Conservation (phyloP, 2,888 invertebrate genomes). For the Drosophila limbata region DNA sequence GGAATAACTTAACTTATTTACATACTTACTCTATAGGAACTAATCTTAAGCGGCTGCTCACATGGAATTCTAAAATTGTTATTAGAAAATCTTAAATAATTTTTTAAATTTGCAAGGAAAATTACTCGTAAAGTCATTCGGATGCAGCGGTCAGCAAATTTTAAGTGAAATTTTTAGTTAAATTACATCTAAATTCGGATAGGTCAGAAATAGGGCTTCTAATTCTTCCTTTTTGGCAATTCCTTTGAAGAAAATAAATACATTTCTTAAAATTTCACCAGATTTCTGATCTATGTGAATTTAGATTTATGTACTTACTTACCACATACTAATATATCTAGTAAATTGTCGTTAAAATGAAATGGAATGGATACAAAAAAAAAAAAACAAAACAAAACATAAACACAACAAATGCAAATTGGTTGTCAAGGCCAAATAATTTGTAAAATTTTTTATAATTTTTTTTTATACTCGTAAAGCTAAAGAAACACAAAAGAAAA, state of each 20-base stretch:
- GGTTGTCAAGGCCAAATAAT: slow-evolving; percentile 69
- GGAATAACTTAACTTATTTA: slow-evolving; percentile 62
- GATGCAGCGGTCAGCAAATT: slow-evolving; percentile 32
- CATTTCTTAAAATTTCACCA: slow-evolving; percentile 17
- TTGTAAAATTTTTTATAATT: slow-evolving; percentile 58
- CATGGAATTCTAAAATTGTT: slow-evolving; percentile 5
- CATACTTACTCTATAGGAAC: slow-evolving; percentile 47
- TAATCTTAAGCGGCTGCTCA: slow-evolving; percentile 32
- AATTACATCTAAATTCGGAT: slow-evolving; percentile 53
- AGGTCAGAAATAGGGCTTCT: slow-evolving; percentile 37
- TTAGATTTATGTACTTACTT: slow-evolving; percentile 51
- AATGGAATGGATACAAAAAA: slow-evolving; percentile 45
- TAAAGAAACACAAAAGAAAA: slow-evolving; percentile 39
- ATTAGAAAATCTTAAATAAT: slow-evolving; percentile 6
- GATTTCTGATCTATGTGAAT: slow-evolving; percentile 56
- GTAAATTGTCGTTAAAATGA: slow-evolving; percentile 61
- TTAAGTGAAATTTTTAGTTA: slow-evolving; percentile 46
- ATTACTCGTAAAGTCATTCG: slow-evolving; percentile 27
- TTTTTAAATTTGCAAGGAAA: not conserved
- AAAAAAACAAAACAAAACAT: slow-evolving; percentile 3
- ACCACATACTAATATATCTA: slow-evolving; percentile 48
- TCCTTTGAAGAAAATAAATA: slow-evolving; percentile 1
- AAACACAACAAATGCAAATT: slow-evolving; percentile 53
- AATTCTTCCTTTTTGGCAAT: slow-evolving; percentile 7
- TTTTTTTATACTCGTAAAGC: slow-evolving; percentile 49